A percentile compares a stretch with the other conserved stretches of the same genome.
phyloP scores from a whole-genome alignment of 2,888 invertebrate genomes.

The Elegia similella region DNA sequence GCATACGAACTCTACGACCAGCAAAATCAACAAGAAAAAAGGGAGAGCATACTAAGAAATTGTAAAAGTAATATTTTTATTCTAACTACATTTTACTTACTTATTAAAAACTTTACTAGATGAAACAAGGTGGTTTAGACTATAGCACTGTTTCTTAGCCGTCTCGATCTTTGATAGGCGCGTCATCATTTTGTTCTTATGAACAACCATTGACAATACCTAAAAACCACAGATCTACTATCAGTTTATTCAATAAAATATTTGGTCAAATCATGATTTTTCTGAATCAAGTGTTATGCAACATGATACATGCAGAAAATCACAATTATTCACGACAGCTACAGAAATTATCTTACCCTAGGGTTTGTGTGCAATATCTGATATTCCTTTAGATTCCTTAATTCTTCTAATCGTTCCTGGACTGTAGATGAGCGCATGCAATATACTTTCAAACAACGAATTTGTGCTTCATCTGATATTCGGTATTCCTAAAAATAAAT shows the following conservation, averaged over 20 bases:
- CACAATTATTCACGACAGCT: background rate
- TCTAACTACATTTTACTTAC: conserved; percentile 43
- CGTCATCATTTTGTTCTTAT: conserved; percentile 63
- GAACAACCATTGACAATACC: conserved; percentile 63
- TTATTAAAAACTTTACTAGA: conserved; percentile 64
- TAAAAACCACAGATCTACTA: conserved; percentile 28
- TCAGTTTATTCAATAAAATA: background rate
- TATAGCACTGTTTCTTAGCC: conserved; percentile 67
- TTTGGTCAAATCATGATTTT: background rate
- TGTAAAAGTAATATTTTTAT: background rate
- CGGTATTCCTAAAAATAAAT: conserved; percentile 68
- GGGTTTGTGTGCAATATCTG: conserved; percentile 82
- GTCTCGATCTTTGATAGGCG: conserved; percentile 59
- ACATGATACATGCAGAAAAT: too few relatives aligned
- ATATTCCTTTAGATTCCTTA: conserved; percentile 82
- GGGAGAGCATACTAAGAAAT: background rate
- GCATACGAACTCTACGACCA: too few relatives aligned
- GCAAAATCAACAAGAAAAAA: background rate
- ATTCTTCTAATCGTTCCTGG: conserved; percentile 75
- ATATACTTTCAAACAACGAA: conserved; percentile 78
- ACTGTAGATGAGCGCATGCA: conserved; percentile 82
- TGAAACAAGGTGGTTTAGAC: conserved; percentile 63
- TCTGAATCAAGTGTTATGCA: too few relatives aligned
- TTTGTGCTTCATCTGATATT: conserved; percentile 78
- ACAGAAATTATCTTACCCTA: conserved; percentile 55